These are phyloP conservation scores for Leptoclinus maculatus DNA, from an alignment of 2,797 vertebrate species.

Conservation along the genomic window DNA sequence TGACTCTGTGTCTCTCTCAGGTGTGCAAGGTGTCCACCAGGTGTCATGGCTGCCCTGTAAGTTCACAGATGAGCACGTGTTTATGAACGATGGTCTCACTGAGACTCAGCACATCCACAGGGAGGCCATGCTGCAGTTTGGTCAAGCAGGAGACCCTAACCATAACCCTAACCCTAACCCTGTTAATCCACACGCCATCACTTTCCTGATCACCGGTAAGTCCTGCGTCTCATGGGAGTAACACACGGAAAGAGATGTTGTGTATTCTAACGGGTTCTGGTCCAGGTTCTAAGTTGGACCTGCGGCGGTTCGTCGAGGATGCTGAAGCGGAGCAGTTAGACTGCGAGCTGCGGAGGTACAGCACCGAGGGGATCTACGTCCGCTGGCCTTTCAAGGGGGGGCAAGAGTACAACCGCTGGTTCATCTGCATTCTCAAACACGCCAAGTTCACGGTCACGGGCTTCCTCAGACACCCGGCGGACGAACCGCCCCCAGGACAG, in stretches of 20 bases:
- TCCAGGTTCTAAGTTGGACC: constrained; percentile 78
- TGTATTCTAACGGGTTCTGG: background rate
- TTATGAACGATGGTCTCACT: constrained; percentile 24
- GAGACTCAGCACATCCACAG: constrained; percentile 63
- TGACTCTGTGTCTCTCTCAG: constrained; percentile 51
- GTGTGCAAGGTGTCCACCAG: constrained; percentile 52
- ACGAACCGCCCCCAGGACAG: constrained; percentile 40
- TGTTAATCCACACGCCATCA: constrained; percentile 70
- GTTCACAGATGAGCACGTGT: constrained; percentile 77
- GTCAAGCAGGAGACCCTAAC: constrained; percentile 66
- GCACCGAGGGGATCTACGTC: constrained; percentile 68
- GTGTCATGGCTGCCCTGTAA: constrained; percentile 80
- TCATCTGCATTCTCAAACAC: constrained; percentile 76
- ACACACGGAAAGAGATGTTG: too few relatives aligned
- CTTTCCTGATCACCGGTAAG: constrained; percentile 81
- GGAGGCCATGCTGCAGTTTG: constrained; percentile 81
- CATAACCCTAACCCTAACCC: too few relatives aligned
- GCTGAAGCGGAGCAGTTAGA: constrained; percentile 59
- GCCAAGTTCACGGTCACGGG: constrained; percentile 59
- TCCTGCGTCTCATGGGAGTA: background rate
- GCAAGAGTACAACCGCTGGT: constrained; percentile 76
- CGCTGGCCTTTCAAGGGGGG: constrained; percentile 77
- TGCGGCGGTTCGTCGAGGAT: constrained; percentile 63
- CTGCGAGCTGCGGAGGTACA: constrained; percentile 82
- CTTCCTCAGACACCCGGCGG: constrained; percentile 78